phyloP scores from a whole-genome alignment of 2,797 vertebrate genomes.

The Coregonus ussuriensis region DNA sequence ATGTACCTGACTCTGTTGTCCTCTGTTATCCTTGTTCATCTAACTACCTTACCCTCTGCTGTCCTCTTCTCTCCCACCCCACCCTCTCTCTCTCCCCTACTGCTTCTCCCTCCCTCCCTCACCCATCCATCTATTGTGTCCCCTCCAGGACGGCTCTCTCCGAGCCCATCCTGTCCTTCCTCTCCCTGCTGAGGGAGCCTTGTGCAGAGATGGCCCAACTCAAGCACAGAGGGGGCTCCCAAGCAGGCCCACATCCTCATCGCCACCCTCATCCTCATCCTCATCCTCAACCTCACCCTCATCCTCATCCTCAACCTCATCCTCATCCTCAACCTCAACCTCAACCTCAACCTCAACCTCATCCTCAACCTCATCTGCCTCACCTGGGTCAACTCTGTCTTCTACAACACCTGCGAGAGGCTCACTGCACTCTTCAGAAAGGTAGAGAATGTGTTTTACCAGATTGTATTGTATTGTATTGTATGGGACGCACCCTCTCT shows the following conservation, averaged over 20 bases:
- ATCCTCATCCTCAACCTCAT: too few species aligned
- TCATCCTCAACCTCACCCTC: too few species aligned
- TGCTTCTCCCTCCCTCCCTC: not conserved
- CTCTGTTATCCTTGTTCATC: not conserved
- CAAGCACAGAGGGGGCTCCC: constrained; percentile 69
- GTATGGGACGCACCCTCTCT: not conserved
- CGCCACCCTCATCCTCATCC: too few species aligned
- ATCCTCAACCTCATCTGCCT: constrained; percentile 81
- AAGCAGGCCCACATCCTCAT: constrained; percentile 63
- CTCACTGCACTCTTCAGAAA: constrained; percentile 81
- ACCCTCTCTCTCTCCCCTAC: not conserved
- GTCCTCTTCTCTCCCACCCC: too few species aligned
- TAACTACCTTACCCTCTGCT: too few species aligned
- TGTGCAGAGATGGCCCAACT: constrained; percentile 79
- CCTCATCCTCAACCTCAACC: too few species aligned
- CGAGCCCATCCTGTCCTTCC: constrained; percentile 82
- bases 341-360: not conserved
- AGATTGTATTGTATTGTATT: not conserved
- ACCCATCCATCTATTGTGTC: not conserved
- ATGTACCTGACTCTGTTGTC: not conserved
- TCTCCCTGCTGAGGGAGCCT: constrained; percentile 77
- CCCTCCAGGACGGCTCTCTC: constrained; percentile 72
- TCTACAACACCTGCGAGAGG: constrained; percentile 81
- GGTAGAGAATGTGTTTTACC: constrained; percentile 63
- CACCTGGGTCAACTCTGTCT: constrained; percentile 82